Evolutionary conservation across 2,888 invertebrate genomes (phyloP).

Genomic region (Abrostola triplasia): DNA sequence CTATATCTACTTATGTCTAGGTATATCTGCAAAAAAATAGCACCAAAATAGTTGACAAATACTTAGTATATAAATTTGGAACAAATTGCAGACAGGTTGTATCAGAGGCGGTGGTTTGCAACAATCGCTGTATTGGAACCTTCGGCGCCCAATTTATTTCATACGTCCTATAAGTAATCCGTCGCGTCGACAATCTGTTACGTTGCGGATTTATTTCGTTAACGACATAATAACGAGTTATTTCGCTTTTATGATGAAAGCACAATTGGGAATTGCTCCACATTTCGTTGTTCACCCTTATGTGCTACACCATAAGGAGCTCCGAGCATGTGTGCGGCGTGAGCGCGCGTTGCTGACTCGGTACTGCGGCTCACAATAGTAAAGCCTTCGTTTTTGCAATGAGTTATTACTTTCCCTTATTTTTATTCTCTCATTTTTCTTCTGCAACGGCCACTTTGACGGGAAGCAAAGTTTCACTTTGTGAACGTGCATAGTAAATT

Average conservation of each 20-base stretch:
- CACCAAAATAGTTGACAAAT: conserved; percentile 1
- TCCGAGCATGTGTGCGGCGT: conserved; percentile 5
- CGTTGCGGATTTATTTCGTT: conserved; percentile 65
- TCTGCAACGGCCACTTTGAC: conserved; percentile 14
- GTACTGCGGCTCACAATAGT: conserved; percentile 36
- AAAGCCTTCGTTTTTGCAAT: conserved; percentile 47
- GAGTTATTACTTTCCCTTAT: conserved; percentile 48
- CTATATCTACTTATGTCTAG: too few relatives aligned
- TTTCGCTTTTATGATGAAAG: conserved; percentile 61
- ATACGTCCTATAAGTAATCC: conserved; percentile 56
- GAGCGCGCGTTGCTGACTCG: conserved; percentile 42
- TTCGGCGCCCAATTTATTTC: conserved; percentile 54
- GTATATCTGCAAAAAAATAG: too few relatives aligned
- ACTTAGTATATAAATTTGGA: conserved; percentile 9
- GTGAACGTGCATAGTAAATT: conserved; percentile 12
- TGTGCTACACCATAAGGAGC: conserved; percentile 18
- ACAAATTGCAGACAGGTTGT: conserved; percentile 10
- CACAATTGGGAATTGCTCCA: conserved; percentile 39
- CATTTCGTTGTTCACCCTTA: conserved; percentile 48
- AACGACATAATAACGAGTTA: conserved; percentile 69
- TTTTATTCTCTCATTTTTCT: conserved; percentile 34
- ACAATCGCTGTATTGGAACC: conserved; percentile 19
- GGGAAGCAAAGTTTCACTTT: conserved; percentile 19
- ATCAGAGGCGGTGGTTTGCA: conserved; percentile 7
- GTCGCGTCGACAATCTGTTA: conserved; percentile 59